A percentile compares a stretch with the other conserved stretches of the same genome.
phyloP scores from a whole-genome alignment of 2,113 vertebrate species.

The Calyptomena viridis region DNA sequence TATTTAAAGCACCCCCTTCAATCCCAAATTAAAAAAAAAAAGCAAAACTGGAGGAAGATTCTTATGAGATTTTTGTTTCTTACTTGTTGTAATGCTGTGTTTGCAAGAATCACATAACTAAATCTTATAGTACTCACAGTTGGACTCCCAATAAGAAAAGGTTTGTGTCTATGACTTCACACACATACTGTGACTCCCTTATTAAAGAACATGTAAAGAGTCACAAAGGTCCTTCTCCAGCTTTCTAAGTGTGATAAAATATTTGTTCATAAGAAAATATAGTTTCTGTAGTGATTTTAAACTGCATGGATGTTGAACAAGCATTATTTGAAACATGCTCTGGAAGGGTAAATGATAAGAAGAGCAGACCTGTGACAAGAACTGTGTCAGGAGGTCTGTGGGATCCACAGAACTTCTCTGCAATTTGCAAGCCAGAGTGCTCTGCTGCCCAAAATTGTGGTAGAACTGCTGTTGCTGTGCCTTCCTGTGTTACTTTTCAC shows the following conservation, averaged over 20 bases:
- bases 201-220: neutral
- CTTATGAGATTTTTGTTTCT: neutral
- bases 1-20: neutral
- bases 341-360: neutral
- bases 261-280: accelerated
- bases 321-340: neutral
- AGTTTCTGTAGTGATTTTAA: neutral
- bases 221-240: neutral
- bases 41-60: neutral
- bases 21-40: neutral
- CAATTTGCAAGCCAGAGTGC: neutral
- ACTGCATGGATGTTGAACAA: neutral
- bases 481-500: neutral
- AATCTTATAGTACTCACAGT: neutral
- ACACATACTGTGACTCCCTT: neutral
- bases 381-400: neutral
- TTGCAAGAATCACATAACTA: neutral
- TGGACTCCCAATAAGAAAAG: neutral
- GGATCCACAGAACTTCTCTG: neutral
- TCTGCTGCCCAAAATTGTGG: neutral
- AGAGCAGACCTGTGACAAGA: neutral
- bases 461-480: neutral
- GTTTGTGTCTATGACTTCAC: accelerated
- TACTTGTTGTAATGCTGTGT: neutral
- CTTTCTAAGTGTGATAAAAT: neutral